Base-by-base conservation (phyloP, 2,888 invertebrate genomes). In the Cacoxenus indagator region DNA sequence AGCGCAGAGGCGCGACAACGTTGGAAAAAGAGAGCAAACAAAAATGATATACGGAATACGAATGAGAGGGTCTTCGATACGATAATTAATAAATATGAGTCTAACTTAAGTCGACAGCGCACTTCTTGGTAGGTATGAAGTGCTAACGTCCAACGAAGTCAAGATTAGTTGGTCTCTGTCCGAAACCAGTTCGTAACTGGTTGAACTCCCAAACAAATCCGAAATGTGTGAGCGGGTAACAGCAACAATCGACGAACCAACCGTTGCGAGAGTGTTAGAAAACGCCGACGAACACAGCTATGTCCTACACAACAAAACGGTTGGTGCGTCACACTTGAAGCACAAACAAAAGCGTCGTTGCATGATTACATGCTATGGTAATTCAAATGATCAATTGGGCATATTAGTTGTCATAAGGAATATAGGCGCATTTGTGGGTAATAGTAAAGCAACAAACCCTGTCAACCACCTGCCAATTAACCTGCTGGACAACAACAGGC, bases 51-150 rank as follows among this genome's bases (percentile, higher is more conserved):
- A 19, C 14, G 74, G 74, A 70, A 71, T 65, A 70, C 67, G 70
- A 65, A 64, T 68, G 73, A 72, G 71, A 76, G 82, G 76, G 76
- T 72, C 78, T 79, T 77, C 78, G 74, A 80, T 81, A 71, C 78
- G 80, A 76, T 83, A 81, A 81, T 81, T 81, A 81, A 83, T 82
- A 80, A 81, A 74, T 72, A 77, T 67, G 73, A 76, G 69, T 64
- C 55, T 67, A 67, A 74, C 67, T 71, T 67, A 73, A 57, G 66
- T 59, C 26, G 70, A 69, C 27, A 59, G 43, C 43, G 22, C 61
- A 43, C 22, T 57, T 57, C 27, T 57, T 57, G 26, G 9, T 54
- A 24, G 24, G 51, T 54, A 54, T 19, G 51, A 54, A 48, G 17
- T 48, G 19, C 65, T 19, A 31, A n/a, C 31, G 45, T 26, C 64